These are phyloP conservation scores for Grallaria varia DNA, from an alignment of 2,113 vertebrate genomes.

Conservation along the genomic window DNA sequence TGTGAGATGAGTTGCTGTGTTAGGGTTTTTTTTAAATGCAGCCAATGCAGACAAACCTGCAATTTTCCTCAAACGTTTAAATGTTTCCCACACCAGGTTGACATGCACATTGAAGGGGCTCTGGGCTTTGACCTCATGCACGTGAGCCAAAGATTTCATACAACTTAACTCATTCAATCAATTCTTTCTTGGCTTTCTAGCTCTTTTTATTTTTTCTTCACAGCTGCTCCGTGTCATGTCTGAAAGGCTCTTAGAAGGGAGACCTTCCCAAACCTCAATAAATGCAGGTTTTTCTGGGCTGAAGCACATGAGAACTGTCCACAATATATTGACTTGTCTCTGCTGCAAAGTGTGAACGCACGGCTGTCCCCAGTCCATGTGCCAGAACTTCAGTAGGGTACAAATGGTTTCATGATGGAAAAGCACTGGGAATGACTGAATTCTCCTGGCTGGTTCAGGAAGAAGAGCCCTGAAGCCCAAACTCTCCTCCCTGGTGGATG, in stretches of 20 bases:
- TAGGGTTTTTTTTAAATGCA: not conserved
- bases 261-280: not conserved
- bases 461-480: not conserved
- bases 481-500: not conserved
- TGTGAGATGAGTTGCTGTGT: not conserved
- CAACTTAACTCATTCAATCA: not conserved
- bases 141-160: not conserved
- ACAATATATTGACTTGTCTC: not conserved
- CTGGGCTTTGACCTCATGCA: not conserved
- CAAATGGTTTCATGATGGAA: not conserved
- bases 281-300: not conserved
- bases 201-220: not conserved
- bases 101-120: not conserved
- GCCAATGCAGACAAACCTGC: not conserved
- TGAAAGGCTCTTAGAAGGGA: not conserved
- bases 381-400: not conserved
- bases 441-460: not conserved
- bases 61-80: not conserved
- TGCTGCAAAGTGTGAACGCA: not conserved
- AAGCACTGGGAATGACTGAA: not conserved
- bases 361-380: accelerated
- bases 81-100: not conserved
- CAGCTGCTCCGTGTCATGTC: not conserved
- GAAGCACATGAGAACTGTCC: not conserved
- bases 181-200: not conserved